phyloP scores from a whole-genome alignment of 2,888 invertebrate species.

The Papilio protenor region DNA sequence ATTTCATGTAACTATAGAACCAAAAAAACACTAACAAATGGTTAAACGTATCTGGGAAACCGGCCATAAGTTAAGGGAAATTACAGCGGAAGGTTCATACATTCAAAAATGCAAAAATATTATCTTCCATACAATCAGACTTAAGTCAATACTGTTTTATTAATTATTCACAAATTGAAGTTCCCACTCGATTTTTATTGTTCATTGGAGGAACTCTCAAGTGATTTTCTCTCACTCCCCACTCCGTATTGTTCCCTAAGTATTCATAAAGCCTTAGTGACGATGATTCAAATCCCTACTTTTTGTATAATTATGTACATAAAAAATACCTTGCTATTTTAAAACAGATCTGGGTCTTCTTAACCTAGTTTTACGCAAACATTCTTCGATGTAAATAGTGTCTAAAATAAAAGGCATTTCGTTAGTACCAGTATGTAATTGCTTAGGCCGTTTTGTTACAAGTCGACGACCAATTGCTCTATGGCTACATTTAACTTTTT shows the following conservation, averaged over 20 bases:
- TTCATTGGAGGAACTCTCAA: conserved; percentile 22
- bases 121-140: too few species aligned
- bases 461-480: neutral
- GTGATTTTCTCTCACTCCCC: conserved; percentile 14
- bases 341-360: neutral
- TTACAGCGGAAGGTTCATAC: too few species aligned
- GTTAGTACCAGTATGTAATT: conserved; percentile 20
- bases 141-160: neutral
- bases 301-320: neutral
- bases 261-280: conserved; percentile 14
- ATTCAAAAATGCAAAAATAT: too few species aligned
- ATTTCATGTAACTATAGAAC: too few species aligned
- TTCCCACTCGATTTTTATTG: conserved; percentile 19
- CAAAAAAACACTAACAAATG: too few species aligned
- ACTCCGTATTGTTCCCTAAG: conserved; percentile 12
- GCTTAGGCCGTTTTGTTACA: neutral
- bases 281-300: conserved; percentile 5
- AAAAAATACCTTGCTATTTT: neutral
- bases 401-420: conserved; percentile 14
- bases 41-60: too few species aligned
- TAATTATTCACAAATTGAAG: neutral
- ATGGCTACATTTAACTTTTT: neutral
- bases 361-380: neutral
- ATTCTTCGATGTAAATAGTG: neutral
- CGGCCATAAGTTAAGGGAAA: too few species aligned